Evolutionary conservation across 2,113 vertebrate genomes (phyloP).

Genomic region (Melospiza melodia): DNA sequence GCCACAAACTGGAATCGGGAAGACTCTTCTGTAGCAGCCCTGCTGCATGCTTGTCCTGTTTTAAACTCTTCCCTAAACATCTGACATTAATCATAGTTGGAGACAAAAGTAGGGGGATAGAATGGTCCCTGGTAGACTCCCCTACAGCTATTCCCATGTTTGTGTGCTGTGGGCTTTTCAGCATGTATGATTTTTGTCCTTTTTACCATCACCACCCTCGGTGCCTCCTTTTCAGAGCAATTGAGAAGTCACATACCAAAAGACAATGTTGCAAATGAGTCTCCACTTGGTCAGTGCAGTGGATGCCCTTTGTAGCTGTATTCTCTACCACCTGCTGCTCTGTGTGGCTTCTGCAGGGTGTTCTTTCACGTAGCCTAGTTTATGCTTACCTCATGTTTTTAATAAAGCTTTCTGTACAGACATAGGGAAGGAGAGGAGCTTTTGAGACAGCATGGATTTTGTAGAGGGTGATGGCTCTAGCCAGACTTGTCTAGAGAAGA

Average conservation of each 20-base stretch:
- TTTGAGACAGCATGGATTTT: background rate
- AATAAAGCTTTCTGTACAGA: background rate
- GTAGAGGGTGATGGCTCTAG: background rate
- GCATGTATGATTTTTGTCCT: background rate
- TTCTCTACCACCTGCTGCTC: background rate
- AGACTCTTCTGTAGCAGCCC: background rate
- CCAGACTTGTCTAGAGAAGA: background rate
- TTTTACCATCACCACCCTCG: rapidly evolving
- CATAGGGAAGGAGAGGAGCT: background rate
- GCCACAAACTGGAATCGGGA: background rate
- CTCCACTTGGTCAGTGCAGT: background rate
- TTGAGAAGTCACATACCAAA: background rate
- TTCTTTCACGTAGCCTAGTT: background rate
- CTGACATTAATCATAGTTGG: background rate
- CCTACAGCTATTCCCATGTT: background rate
- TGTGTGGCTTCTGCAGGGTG: background rate
- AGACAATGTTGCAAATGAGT: background rate
- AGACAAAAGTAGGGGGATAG: background rate
- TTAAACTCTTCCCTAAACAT: background rate
- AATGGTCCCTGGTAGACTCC: background rate
- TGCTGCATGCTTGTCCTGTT: background rate
- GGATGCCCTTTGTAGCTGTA: background rate
- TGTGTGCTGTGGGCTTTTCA: background rate
- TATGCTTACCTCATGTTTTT: background rate
- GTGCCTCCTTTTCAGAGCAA: background rate